Conservation (phyloP, 2,113 vertebrate genomes). For the Tringa solitaria region DNA sequence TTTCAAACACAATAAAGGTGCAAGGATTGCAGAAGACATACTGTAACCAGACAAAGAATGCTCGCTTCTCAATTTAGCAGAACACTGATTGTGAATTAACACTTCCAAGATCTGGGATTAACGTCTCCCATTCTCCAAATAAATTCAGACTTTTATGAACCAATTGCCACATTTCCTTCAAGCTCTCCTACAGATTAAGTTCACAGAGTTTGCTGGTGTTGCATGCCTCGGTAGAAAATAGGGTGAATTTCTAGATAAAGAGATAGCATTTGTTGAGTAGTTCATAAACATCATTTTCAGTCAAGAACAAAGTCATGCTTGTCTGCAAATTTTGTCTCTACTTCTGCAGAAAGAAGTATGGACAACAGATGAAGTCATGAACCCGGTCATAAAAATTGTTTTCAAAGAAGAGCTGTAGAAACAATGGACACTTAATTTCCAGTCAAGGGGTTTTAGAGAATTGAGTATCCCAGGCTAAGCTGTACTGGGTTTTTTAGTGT, state of each 20-base stretch:
- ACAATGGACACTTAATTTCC: not conserved
- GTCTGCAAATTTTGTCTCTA: not conserved
- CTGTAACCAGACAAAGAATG: not conserved
- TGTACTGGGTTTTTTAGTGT: not conserved
- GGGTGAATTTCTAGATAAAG: not conserved
- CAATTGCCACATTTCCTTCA: not conserved
- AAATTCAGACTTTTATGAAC: not conserved
- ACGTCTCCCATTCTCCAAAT: not conserved
- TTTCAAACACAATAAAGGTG: not conserved
- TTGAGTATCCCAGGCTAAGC: not conserved
- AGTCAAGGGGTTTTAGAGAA: not conserved
- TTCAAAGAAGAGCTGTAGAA: not conserved
- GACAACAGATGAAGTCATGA: not conserved
- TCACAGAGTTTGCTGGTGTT: not conserved
- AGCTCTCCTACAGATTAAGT: not conserved
- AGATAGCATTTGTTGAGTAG: not conserved
- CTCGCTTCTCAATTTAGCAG: not conserved
- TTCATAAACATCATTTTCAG: not conserved
- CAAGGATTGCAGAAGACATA: not conserved
- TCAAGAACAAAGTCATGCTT: not conserved
- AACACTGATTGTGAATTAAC: not conserved
- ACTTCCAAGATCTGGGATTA: not conserved
- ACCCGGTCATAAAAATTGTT: not conserved
- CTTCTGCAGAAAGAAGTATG: not conserved
- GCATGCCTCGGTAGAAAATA: not conserved